Conservation (phyloP, 1,140 invertebrate genomes). For the Eumeta japonica region DNA sequence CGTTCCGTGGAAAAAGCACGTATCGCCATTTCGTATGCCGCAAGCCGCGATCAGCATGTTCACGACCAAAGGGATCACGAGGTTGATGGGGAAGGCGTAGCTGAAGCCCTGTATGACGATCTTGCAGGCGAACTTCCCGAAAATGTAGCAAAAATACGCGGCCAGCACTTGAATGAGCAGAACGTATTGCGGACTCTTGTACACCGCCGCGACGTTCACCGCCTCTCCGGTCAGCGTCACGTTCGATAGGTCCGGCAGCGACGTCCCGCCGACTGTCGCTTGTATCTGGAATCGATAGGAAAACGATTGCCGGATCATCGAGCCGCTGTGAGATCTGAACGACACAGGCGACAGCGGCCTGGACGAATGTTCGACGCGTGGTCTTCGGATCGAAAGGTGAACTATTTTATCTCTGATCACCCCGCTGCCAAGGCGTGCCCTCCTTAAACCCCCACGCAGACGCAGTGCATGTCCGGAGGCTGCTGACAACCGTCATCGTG, state of each 20-base stretch:
- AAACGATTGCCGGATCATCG: too few relatives aligned
- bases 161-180: slow-evolving; percentile 79
- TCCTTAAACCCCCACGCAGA: too few relatives aligned
- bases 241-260: slow-evolving; percentile 73
- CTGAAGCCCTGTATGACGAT: slow-evolving; percentile 95
- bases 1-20: slow-evolving; percentile 82
- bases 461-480: too few relatives aligned
- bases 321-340: too few relatives aligned
- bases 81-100: slow-evolving; percentile 91
- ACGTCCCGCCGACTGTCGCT: slow-evolving; percentile 53
- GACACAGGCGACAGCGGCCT: too few relatives aligned
- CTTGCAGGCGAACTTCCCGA: slow-evolving; percentile 94
- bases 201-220: slow-evolving; percentile 65
- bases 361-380: too few relatives aligned
- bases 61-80: slow-evolving; percentile 87
- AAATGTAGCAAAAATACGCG: slow-evolving; percentile 86
- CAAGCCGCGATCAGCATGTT: slow-evolving; percentile 87
- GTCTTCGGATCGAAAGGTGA: too few relatives aligned
- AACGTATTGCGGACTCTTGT: slow-evolving; percentile 75
- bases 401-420: too few relatives aligned
- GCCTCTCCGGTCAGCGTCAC: slow-evolving; percentile 71
- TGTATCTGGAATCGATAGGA: slow-evolving; percentile 62
- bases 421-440: too few relatives aligned
- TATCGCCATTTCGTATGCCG: slow-evolving; percentile 80
- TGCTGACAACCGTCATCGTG: too few relatives aligned